Evolutionary conservation across 1,140 invertebrate species (phyloP).

Genomic region (Drosophila ercepeae): DNA sequence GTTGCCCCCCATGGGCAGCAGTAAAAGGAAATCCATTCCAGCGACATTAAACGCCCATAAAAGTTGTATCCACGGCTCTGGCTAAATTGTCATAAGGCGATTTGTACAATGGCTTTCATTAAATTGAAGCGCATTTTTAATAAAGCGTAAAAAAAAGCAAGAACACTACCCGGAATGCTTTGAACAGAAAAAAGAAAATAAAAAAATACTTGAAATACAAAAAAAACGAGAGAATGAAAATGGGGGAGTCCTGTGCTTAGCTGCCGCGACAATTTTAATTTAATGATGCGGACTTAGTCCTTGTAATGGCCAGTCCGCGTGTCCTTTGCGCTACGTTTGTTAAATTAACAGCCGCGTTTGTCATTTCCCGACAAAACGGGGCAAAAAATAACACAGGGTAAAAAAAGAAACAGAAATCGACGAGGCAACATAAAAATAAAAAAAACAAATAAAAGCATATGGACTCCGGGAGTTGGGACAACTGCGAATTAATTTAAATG

Average conservation of each 20-base stretch:
- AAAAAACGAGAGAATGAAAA: constrained; percentile 1
- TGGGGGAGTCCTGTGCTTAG: constrained; percentile 32
- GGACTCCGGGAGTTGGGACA: constrained; percentile 49
- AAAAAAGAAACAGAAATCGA: constrained; percentile 51
- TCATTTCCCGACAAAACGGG: constrained; percentile 46
- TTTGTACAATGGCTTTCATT: constrained; percentile 79
- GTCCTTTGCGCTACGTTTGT: constrained; percentile 61
- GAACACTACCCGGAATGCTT: background rate
- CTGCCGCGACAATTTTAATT: constrained; percentile 78
- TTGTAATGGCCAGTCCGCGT: constrained; percentile 75
- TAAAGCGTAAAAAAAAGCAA: constrained; percentile 67
- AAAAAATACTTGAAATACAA: constrained; percentile 51
- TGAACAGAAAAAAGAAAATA: too few relatives aligned
- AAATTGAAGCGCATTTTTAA: constrained; percentile 78
- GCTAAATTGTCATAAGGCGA: constrained; percentile 81
- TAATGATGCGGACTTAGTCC: constrained; percentile 81
- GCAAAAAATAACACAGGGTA: constrained; percentile 15
- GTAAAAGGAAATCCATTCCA: constrained; percentile 57
- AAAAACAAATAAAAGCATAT: constrained; percentile 80
- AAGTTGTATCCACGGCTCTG: constrained; percentile 65
- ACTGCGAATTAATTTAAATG: constrained; percentile 80
- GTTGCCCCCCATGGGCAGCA: constrained; percentile 17
- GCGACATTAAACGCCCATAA: constrained; percentile 73
- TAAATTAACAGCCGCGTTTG: constrained; percentile 79
- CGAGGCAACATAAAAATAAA: constrained; percentile 62